These are phyloP conservation scores for Ostrea denselamellosa DNA, from an alignment of 1,140 invertebrate genomes.

Conservation along the genomic window DNA sequence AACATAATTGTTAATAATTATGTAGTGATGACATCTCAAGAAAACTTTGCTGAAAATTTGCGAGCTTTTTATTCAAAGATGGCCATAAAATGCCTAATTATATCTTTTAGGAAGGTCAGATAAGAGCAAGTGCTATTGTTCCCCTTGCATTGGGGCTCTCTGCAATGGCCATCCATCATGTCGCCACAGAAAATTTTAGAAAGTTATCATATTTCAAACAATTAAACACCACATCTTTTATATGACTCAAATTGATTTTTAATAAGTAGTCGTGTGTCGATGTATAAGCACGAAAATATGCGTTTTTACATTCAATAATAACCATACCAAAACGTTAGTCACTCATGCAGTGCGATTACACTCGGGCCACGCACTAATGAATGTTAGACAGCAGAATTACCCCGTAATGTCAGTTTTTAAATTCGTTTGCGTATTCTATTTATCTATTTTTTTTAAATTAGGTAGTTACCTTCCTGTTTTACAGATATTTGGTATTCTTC, in stretches of 20 bases:
- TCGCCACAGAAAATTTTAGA: background rate
- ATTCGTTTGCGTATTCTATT: no score
- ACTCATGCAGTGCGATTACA: background rate
- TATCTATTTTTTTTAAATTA: no score
- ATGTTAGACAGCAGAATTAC: no score
- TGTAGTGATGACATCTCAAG: constrained; percentile 13
- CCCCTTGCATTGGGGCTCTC: background rate
- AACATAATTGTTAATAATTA: constrained; percentile 17
- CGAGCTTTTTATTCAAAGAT: background rate
- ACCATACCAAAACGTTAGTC: background rate
- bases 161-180: background rate
- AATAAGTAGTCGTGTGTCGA: constrained; percentile 1
- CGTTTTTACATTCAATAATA: background rate
- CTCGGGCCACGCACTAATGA: background rate
- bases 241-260: constrained; percentile 33
- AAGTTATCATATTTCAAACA: constrained; percentile 24
- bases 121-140: constrained; percentile 21
- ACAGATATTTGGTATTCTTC: no score
- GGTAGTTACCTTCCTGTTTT: no score
- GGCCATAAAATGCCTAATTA: constrained; percentile 10
- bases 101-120: constrained; percentile 23
- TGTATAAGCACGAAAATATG: constrained; percentile 4
- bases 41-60: constrained; percentile 21
- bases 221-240: constrained; percentile 12
- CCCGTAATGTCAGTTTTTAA: no score